Percentiles rank a stretch among this genome's conserved stretches.
Conservation (phyloP, 2,113 vertebrate species). For the Lepidothrix coronata region DNA sequence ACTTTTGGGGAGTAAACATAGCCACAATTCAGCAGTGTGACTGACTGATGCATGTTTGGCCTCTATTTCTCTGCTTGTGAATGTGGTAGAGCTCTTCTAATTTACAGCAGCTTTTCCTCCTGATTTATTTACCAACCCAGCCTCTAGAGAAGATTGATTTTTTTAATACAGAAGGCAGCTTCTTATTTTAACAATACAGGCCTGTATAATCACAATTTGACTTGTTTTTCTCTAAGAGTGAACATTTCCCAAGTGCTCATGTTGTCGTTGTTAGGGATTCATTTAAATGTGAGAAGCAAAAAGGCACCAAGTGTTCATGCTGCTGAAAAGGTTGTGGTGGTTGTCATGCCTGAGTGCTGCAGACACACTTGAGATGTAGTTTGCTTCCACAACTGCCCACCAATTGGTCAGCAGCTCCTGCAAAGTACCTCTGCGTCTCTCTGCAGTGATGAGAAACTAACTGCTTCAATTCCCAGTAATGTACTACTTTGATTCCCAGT, state of each 20-base stretch:
- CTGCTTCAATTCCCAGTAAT: background rate
- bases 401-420: background rate
- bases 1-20: background rate
- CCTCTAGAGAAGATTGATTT: constrained; percentile 31
- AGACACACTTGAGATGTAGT: background rate
- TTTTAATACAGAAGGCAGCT: background rate
- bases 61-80: background rate
- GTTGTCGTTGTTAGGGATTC: constrained; percentile 1
- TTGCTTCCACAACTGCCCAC: background rate
- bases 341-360: background rate
- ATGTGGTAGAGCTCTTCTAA: background rate
- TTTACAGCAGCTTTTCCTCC: constrained; percentile 10
- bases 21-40: background rate
- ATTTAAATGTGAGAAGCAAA: background rate
- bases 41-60: constrained; percentile 11
- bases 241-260: background rate
- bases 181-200: background rate
- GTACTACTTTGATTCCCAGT: background rate
- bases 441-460: background rate
- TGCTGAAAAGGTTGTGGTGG: background rate
- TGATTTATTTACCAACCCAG: constrained; percentile 31
- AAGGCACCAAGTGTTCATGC: background rate
- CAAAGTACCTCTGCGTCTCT: background rate
- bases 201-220: background rate
- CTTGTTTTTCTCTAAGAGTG: background rate